These are phyloP conservation scores for Calameuta pallipes DNA, from an alignment of 2,888 invertebrate genomes.

Conservation along the genomic window DNA sequence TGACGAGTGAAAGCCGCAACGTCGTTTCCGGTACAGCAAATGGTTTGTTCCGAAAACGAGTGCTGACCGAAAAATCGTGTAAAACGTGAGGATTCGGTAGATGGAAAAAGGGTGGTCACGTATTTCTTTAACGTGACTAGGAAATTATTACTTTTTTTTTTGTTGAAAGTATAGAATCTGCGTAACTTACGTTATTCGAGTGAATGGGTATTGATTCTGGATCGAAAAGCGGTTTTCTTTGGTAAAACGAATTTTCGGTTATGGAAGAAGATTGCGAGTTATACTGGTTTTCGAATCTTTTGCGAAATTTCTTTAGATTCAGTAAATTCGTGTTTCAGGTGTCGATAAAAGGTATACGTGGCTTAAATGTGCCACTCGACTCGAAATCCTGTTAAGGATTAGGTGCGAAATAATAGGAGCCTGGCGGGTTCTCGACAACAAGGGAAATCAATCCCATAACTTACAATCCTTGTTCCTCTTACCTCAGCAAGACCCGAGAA, in stretches of 20 bases:
- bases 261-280: background rate
- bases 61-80: background rate
- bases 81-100: background rate
- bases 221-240: background rate
- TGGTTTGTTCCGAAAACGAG: constrained; percentile 23
- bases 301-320: background rate
- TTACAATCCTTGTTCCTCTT: constrained; percentile 41
- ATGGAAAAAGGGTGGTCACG: background rate
- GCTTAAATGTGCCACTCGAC: background rate
- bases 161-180: background rate
- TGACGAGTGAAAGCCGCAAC: constrained; percentile 28
- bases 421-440: constrained; percentile 33
- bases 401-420: constrained; percentile 31
- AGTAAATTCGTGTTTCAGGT: background rate
- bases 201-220: background rate
- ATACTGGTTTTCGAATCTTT: background rate
- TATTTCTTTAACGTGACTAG: background rate
- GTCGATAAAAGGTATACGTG: background rate
- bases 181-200: background rate
- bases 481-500: constrained; percentile 39
- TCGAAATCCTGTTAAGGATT: constrained; percentile 17
- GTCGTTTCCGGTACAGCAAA: constrained; percentile 17
- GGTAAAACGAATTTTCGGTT: background rate
- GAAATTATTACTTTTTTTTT: background rate
- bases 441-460: constrained; percentile 48